A percentile compares a stretch with the other conserved stretches of the same genome.
These are phyloP conservation scores for Falco rusticolus DNA, from an alignment of 2,797 vertebrate species.

Conservation along the genomic window DNA sequence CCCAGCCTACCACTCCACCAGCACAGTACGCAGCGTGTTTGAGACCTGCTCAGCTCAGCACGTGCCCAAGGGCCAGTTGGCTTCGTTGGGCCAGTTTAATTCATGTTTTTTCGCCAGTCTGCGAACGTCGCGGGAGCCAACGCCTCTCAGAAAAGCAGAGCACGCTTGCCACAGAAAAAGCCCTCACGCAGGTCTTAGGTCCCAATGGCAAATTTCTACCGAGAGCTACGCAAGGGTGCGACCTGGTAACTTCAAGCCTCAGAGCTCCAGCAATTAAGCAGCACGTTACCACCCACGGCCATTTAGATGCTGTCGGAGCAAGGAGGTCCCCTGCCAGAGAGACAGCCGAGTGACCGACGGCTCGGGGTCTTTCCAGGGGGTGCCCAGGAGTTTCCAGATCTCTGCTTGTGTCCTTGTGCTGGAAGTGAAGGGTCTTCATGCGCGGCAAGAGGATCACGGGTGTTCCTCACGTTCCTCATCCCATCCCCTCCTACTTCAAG, in stretches of 20 bases:
- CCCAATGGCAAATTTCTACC: not conserved
- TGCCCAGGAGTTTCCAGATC: slow-evolving; percentile 1
- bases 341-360: not conserved
- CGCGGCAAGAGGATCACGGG: not conserved
- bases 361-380: not conserved
- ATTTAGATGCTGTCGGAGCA: not conserved
- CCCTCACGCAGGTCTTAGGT: not conserved
- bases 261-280: not conserved
- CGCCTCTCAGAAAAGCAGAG: not conserved
- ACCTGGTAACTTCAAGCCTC: not conserved
- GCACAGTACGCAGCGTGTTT: not conserved
- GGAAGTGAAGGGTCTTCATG: not conserved
- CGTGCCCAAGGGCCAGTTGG: not conserved
- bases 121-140: not conserved
- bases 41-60: not conserved
- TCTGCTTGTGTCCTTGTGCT: not conserved
- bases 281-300: not conserved
- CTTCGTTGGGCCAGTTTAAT: not conserved
- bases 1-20: not conserved
- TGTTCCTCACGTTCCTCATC: not conserved
- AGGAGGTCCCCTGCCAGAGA: not conserved
- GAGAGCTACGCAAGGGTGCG: not conserved
- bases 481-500: slow-evolving; percentile 82
- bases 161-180: not conserved
- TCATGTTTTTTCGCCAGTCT: not conserved